Base-by-base conservation (phyloP, 2,888 invertebrate genomes). In the Biston stratarius region DNA sequence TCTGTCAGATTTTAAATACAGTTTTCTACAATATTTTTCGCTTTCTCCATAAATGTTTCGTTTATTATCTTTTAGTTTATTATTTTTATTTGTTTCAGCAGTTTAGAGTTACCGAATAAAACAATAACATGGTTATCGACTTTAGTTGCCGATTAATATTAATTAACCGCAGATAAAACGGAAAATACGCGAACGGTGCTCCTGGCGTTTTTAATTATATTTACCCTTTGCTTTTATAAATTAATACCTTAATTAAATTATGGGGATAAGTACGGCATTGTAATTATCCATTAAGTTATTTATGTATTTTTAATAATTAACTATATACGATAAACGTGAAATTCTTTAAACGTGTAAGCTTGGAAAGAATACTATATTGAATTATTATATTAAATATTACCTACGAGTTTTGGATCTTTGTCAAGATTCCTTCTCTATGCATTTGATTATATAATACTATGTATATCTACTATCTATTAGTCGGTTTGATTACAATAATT, bases 161-260 rank as follows among this genome's bases (percentile, higher is more conserved):
- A 80, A 82, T 83, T 78, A 80, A 64, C 66, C 56, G 62, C 51
- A 45, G 47, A 67, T 63, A 62, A 58, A 66, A 61, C 70, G 69
- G 69, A 71, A 70, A 63, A 72, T 76, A 57, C 15, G 61, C 74
- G 69, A 47, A 47, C 58, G 33, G 67, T 77, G 75, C 68, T 72
- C 63, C 62, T 77, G 77, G 77, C 81, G 71, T 83, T 85, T 87
- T 86, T 84, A 85, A 87, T 87, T 84, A 82, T 83, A 75, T 84
- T 83, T 83, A 83, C 78, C 71, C 74, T 74, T 73, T 78, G 76
- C 69, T 80, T 49, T 40, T 40, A 80, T 14, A 71, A 78, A 82
- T 82, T 80, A 77, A 83, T 81, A 64, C 75, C 81, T 61, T 82
- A 79, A 84, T 84, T 83, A 79, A 83, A 83, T 79, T 81, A 79